Base-by-base conservation (phyloP, 2,113 vertebrate genomes). In the Mesitornis unicolor region DNA sequence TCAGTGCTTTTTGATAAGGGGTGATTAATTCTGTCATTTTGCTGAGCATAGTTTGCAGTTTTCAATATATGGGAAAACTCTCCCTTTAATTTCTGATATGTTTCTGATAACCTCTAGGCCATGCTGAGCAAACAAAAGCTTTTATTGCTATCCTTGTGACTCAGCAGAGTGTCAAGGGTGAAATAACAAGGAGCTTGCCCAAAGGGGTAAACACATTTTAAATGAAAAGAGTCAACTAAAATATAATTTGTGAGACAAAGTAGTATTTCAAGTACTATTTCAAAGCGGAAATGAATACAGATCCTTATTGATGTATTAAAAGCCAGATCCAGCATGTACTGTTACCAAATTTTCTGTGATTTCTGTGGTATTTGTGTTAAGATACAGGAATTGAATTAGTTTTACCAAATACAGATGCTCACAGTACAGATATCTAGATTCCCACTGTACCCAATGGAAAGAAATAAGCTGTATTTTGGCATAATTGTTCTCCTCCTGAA, bases 61-160 rank as follows among this genome's bases (percentile, higher is more conserved):
- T 89, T 57, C 64, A 89, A 83, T 89, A 90, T 69, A 96, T 69
- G 57, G 87, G 81, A 92, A 90, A 71, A 25, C 54, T 84, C 73
- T 94, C 88, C 84, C 69, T 95, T 65, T 92, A 92, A 92, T 93
- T 97, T 85, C 82, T 91, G 94, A 94, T 82, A 70, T 65, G 60
- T 87, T 95, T 95, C 63, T 80, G 94, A 97, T 97, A 97, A 97
- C 84, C 85, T 90, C 71, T 82, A 82, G 89, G 61, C 48, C 48
- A 77, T 93, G 85, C 94, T 96, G 95, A 98, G 74, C 70, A 97
- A 97, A 96, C 86, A 93, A 77, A 94, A 97, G 38, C 38, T 95
- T 97, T 68, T 77, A 95, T 89, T 95, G 29, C 75, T 91, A 36
- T 92, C 48, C 64, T 82, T 76, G 33, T 98, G 90, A 97, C 87